phyloP scores from a whole-genome alignment of 2,888 invertebrate species.

The Amblyjoppa proteus region DNA sequence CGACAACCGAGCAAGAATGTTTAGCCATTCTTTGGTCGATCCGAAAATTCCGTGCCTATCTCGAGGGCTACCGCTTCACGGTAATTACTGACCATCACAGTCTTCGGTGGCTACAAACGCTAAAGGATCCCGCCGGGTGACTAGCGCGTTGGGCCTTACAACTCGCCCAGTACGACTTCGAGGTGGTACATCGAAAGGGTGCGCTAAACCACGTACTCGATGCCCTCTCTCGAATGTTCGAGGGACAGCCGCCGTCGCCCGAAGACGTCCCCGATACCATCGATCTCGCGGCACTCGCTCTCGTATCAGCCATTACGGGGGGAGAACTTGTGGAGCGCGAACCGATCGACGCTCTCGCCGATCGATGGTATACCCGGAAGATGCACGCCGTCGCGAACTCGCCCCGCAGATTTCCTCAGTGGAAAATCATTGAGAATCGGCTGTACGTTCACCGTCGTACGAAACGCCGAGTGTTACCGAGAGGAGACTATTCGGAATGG shows the following conservation, averaged over 20 bases:
- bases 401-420: neutral
- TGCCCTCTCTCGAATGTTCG: neutral
- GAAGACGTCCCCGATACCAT: too few species aligned
- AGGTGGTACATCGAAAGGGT: neutral
- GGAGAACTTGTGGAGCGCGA: too few species aligned
- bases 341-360: too few species aligned
- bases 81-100: constrained; percentile 16
- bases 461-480: neutral
- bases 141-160: too few species aligned
- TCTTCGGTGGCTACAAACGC: neutral
- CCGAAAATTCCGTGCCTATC: neutral
- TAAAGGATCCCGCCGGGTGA: fast-evolving
- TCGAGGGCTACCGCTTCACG: neutral
- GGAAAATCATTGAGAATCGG: constrained; percentile 46
- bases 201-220: neutral
- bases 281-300: too few species aligned
- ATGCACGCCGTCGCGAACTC: neutral
- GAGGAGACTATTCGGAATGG: constrained; percentile 15
- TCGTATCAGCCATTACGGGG: too few species aligned
- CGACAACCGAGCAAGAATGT: neutral
- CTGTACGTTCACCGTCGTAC: constrained; percentile 5
- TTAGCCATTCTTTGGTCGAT: neutral
- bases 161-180: too few species aligned
- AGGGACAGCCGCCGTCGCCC: neutral
- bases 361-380: neutral